A percentile compares a stretch with the other conserved stretches of the same genome.
These are phyloP conservation scores for Chymomyza fuscimana DNA, from an alignment of 2,888 invertebrate species.

Conservation along the genomic window DNA sequence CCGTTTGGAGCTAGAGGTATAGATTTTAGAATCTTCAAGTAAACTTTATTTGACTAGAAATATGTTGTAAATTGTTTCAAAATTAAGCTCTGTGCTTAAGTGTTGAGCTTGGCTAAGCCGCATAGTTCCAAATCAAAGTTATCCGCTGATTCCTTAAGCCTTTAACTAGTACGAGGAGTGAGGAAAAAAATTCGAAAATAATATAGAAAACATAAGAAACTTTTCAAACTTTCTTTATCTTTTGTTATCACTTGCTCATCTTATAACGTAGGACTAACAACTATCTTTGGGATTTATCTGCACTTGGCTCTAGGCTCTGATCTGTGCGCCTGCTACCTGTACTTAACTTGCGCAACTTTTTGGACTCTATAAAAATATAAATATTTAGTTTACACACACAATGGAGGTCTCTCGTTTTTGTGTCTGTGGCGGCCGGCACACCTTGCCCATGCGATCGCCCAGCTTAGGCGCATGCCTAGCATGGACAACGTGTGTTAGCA, in stretches of 20 bases:
- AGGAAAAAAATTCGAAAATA: slow-evolving; percentile 25
- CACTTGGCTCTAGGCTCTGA: slow-evolving; percentile 45
- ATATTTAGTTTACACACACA: slow-evolving; percentile 45
- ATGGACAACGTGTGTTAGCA: neutral
- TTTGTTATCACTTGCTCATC: slow-evolving; percentile 69
- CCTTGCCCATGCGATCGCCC: slow-evolving; percentile 8
- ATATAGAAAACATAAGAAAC: slow-evolving; percentile 18
- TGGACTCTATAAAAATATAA: slow-evolving; percentile 60
- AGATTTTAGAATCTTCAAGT: slow-evolving; percentile 32
- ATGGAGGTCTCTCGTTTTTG: slow-evolving; percentile 6
- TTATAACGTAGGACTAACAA: slow-evolving; percentile 64
- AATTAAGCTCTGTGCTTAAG: slow-evolving; percentile 19
- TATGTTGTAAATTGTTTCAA: slow-evolving; percentile 38
- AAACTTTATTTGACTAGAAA: slow-evolving; percentile 56
- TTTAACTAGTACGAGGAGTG: neutral
- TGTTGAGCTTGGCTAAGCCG: neutral
- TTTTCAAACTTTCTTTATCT: slow-evolving; percentile 35
- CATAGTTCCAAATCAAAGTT: neutral
- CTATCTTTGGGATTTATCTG: slow-evolving; percentile 71
- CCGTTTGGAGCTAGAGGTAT: neutral
- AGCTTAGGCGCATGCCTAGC: neutral
- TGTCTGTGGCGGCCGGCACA: neutral
- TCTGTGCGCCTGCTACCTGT: slow-evolving; percentile 24
- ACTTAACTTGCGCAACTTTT: slow-evolving; percentile 21
- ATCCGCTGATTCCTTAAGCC: neutral